Evolutionary conservation across 2,113 vertebrate genomes (phyloP).

Genomic region (Calcarius ornatus): DNA sequence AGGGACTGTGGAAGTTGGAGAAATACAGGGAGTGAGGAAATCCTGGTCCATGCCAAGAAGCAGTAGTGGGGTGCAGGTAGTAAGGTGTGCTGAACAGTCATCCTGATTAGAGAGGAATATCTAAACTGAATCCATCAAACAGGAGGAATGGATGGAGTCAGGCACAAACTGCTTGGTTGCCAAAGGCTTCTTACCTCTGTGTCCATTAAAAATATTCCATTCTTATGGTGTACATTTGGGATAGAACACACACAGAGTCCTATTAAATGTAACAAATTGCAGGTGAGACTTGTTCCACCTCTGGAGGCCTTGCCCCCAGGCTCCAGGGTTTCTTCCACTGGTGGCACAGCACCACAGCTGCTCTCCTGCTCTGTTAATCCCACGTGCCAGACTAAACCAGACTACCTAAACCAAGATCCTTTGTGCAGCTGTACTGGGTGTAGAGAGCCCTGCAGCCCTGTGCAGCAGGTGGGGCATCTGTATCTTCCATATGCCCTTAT

Average conservation of each 20-base stretch:
- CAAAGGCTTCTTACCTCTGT: not conserved
- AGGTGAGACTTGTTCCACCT: not conserved
- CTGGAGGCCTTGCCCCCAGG: accelerated
- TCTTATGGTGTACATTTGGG: not conserved
- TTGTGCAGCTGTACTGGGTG: not conserved
- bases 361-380: not conserved
- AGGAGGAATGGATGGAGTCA: not conserved
- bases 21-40: not conserved
- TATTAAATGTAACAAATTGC: not conserved
- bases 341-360: not conserved
- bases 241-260: not conserved
- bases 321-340: not conserved
- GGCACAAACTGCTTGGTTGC: not conserved
- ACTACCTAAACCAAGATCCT: not conserved
- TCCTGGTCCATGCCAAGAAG: not conserved
- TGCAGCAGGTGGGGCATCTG: not conserved
- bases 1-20: not conserved
- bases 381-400: not conserved
- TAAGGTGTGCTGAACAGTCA: not conserved
- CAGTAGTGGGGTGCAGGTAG: not conserved
- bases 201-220: not conserved
- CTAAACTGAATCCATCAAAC: not conserved
- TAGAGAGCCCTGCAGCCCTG: not conserved
- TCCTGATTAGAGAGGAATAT: not conserved
- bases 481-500: not conserved